Percentiles rank a stretch among this genome's conserved stretches.
Conservation (phyloP, 2,113 vertebrate species). For the Aythya baeri region DNA sequence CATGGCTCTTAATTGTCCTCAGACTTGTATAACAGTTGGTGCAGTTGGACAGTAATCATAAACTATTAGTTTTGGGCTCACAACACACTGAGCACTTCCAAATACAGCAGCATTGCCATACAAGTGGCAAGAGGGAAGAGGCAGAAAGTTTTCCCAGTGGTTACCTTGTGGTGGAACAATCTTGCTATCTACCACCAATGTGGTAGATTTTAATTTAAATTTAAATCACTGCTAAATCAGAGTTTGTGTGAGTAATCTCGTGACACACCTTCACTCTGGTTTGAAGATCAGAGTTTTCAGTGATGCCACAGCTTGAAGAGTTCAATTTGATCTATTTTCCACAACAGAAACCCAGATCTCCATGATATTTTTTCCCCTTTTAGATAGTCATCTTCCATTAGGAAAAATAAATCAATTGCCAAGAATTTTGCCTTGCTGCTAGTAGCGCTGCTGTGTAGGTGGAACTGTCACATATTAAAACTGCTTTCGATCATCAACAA, state of each 20-base stretch:
- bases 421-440: background rate
- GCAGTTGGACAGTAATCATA: background rate
- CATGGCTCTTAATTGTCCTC: background rate
- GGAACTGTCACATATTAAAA: conserved; percentile 40
- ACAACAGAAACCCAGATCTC: background rate
- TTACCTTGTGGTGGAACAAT: background rate
- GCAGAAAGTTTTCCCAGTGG: background rate
- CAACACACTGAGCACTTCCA: background rate
- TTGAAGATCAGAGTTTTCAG: background rate
- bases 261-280: background rate
- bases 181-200: no score
- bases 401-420: background rate
- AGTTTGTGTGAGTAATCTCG: no score
- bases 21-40: background rate
- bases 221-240: no score
- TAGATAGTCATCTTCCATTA: background rate
- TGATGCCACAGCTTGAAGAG: background rate
- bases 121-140: background rate
- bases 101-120: background rate
- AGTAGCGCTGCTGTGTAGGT: conserved; percentile 30
- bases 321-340: background rate
- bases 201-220: no score
- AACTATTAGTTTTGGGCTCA: background rate
- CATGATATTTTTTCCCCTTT: background rate
- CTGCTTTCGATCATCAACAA: background rate